Evolutionary conservation across 2,888 invertebrate genomes (phyloP).

Genomic region (Nomada fucata): DNA sequence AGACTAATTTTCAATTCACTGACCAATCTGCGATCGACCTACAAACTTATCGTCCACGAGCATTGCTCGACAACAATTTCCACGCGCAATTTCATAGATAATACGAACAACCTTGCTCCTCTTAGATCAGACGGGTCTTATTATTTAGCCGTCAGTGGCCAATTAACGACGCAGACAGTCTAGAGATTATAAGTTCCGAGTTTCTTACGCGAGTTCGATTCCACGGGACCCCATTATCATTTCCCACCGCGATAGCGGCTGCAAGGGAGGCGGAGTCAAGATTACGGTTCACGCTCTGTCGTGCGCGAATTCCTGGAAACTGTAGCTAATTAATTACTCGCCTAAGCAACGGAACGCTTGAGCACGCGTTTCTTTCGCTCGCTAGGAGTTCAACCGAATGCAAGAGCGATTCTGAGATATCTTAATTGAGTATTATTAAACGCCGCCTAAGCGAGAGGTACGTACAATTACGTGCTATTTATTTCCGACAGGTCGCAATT

Average conservation of each 20-base stretch:
- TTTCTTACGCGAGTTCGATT: conserved; percentile 1
- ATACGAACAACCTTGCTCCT: conserved; percentile 17
- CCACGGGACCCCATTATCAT: conserved; percentile 31
- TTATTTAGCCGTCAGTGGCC: conserved; percentile 18
- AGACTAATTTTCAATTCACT: no score
- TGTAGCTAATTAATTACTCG: conserved; percentile 35
- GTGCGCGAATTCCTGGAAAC: conserved; percentile 15
- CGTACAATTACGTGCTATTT: no score
- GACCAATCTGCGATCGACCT: no score
- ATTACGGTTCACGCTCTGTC: conserved; percentile 30
- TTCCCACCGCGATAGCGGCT: conserved; percentile 29
- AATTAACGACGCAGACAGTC: conserved; percentile 38
- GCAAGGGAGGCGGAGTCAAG: conserved; percentile 17
- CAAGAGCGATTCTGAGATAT: conserved; percentile 12
- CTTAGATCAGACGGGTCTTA: conserved; percentile 2
- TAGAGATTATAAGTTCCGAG: conserved; percentile 31
- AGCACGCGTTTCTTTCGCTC: conserved; percentile 31
- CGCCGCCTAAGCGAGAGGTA: neutral
- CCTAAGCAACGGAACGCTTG: conserved; percentile 22
- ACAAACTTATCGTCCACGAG: neutral
- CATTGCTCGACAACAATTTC: no score
- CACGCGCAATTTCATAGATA: conserved; percentile 12
- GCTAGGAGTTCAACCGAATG: conserved; percentile 28
- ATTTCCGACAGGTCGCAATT: no score
- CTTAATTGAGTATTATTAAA: neutral